A percentile compares a stretch with the other conserved stretches of the same genome.
Evolutionary conservation across 2,113 vertebrate species (phyloP).

Genomic region (Sarotherodon lohbergeri): DNA sequence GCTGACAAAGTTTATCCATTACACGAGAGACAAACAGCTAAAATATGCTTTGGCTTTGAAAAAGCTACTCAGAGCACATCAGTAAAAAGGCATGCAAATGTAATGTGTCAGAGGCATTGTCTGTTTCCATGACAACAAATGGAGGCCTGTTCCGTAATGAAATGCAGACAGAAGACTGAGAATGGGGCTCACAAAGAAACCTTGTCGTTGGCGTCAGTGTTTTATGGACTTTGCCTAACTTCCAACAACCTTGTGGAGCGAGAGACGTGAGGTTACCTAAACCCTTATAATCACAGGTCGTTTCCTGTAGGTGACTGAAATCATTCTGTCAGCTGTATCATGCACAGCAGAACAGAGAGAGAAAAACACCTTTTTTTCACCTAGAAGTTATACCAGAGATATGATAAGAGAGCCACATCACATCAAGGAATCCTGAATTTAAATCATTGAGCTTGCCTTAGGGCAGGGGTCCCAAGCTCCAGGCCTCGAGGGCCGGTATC

Average conservation of each 20-base stretch:
- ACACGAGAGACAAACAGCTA: background rate
- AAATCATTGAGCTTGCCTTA: fast-evolving
- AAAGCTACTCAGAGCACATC: background rate
- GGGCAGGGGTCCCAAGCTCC: background rate
- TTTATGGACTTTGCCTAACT: background rate
- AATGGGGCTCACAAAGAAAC: background rate
- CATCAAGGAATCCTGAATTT: background rate
- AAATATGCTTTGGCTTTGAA: background rate
- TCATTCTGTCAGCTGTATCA: background rate
- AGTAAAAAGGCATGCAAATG: background rate
- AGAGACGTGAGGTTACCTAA: background rate
- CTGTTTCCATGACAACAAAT: conserved; percentile 42
- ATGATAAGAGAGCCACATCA: background rate
- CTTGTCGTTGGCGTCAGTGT: background rate
- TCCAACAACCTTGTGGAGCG: background rate
- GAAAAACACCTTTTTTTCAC: background rate
- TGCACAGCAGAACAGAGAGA: background rate
- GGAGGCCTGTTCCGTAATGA: background rate
- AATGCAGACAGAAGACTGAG: background rate
- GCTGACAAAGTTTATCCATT: background rate
- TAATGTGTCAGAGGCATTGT: background rate
- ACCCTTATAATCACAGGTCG: background rate
- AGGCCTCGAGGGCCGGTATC: no score
- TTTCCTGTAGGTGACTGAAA: background rate
- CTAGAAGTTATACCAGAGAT: background rate